Conservation (phyloP, 2,113 vertebrate species). For the Bos indicus region DNA sequence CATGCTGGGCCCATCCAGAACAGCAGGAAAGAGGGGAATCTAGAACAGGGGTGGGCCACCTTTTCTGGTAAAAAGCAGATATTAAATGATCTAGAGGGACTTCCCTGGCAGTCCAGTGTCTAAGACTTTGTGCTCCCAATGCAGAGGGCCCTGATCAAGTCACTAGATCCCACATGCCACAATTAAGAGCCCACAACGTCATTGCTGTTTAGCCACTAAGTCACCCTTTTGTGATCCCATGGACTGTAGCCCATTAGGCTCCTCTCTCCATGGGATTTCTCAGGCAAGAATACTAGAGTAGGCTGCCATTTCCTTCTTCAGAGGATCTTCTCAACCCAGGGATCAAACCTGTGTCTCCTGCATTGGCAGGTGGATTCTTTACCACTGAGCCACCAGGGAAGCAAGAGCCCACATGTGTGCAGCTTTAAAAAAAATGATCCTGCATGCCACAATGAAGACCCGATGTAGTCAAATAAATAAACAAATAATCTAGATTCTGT, state of each 20-base stretch:
- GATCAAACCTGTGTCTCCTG: not conserved
- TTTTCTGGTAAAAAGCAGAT: not conserved
- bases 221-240: not conserved
- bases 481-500: not conserved
- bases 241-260: not conserved
- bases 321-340: not conserved
- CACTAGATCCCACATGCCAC: not conserved
- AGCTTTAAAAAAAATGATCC: not conserved
- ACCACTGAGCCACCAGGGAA: not conserved
- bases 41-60: not conserved
- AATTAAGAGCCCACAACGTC: not conserved
- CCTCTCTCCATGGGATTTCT: not conserved
- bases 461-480: not conserved
- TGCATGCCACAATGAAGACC: not conserved
- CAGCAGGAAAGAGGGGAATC: not conserved
- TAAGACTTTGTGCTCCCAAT: not conserved
- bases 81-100: not conserved
- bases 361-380: not conserved
- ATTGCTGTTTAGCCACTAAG: not conserved
- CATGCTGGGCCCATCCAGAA: not conserved
- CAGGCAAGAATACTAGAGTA: not conserved
- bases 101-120: not conserved
- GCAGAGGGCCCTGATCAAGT: not conserved
- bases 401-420: not conserved
- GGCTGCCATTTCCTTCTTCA: not conserved